Conservation (phyloP, 2,888 invertebrate species). For the Aplocera efformata region DNA sequence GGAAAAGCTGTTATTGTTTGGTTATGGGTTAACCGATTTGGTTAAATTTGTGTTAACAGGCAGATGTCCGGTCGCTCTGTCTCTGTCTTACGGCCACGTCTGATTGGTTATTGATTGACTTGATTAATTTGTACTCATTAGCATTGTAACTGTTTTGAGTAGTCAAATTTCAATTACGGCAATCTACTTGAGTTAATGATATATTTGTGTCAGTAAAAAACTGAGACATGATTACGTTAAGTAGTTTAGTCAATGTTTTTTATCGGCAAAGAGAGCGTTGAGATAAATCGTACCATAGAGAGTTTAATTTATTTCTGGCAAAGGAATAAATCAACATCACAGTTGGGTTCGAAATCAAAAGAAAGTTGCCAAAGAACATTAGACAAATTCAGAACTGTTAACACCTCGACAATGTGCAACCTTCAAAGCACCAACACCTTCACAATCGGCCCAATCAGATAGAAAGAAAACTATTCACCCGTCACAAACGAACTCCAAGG, state of each 20-base stretch:
- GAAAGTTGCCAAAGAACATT: slow-evolving; percentile 16
- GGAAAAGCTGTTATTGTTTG: slow-evolving; percentile 79
- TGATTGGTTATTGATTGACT: slow-evolving; percentile 69
- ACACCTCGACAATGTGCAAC: slow-evolving; percentile 33
- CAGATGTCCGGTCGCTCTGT: slow-evolving; percentile 62
- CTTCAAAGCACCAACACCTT: slow-evolving; percentile 57
- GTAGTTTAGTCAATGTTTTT: neutral
- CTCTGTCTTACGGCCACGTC: slow-evolving; percentile 43
- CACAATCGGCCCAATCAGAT: slow-evolving; percentile 77
- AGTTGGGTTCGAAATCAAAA: neutral
- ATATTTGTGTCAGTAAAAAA: neutral
- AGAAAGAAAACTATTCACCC: slow-evolving; percentile 66
- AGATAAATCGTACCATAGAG: neutral
- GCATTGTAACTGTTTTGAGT: slow-evolving; percentile 42
- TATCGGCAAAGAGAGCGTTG: neutral
- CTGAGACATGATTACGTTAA: slow-evolving; percentile 6
- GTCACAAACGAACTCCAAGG: slow-evolving; percentile 60
- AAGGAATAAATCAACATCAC: neutral
- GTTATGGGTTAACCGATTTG: slow-evolving; percentile 79
- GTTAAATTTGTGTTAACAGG: slow-evolving; percentile 77
- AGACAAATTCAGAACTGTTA: slow-evolving; percentile 20
- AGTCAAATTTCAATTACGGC: slow-evolving; percentile 27
- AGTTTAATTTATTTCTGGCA: too few species aligned
- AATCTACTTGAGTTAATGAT: slow-evolving; percentile 8
- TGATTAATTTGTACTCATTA: slow-evolving; percentile 60